phyloP scores from a whole-genome alignment of 2,113 vertebrate species.

The Rhea pennata region DNA sequence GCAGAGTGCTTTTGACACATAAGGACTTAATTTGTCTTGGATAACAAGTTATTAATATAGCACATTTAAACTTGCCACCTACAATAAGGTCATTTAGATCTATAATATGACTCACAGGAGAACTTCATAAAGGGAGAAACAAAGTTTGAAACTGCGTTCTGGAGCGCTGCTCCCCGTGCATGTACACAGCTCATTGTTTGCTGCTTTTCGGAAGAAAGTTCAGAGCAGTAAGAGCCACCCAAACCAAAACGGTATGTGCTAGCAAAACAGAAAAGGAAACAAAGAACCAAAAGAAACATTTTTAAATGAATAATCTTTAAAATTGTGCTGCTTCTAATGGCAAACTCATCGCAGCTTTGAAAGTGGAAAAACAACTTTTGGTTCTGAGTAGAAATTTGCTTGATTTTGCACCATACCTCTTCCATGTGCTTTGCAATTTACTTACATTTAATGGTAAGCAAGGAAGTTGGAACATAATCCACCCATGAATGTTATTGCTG shows the following conservation, averaged over 20 bases:
- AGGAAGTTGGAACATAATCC: constrained; percentile 61
- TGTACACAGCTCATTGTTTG: background rate
- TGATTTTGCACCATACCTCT: constrained; percentile 33
- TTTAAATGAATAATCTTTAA: constrained; percentile 45
- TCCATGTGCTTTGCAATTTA: constrained; percentile 9
- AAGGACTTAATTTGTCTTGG: constrained; percentile 85
- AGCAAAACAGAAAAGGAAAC: constrained; percentile 20
- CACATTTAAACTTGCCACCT: constrained; percentile 81
- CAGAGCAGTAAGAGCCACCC: constrained; percentile 17
- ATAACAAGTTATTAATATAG: constrained; percentile 85
- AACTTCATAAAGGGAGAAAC: constrained; percentile 47
- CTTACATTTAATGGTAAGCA: constrained; percentile 29
- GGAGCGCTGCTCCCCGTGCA: background rate
- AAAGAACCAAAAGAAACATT: constrained; percentile 13
- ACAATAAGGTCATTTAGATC: constrained; percentile 76
- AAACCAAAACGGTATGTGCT: background rate
- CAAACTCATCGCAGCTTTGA: constrained; percentile 36
- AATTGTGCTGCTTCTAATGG: constrained; percentile 46
- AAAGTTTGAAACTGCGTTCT: background rate
- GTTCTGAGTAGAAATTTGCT: constrained; percentile 16
- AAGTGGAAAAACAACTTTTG: constrained; percentile 51
- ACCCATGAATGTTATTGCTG: constrained; percentile 64
- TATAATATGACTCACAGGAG: constrained; percentile 52
- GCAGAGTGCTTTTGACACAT: constrained; percentile 81
- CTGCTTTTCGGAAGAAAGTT: constrained; percentile 23